phyloP scores from a whole-genome alignment of 37 sponge, comb jelly and placozoan species.

The Agelas oroides region DNA sequence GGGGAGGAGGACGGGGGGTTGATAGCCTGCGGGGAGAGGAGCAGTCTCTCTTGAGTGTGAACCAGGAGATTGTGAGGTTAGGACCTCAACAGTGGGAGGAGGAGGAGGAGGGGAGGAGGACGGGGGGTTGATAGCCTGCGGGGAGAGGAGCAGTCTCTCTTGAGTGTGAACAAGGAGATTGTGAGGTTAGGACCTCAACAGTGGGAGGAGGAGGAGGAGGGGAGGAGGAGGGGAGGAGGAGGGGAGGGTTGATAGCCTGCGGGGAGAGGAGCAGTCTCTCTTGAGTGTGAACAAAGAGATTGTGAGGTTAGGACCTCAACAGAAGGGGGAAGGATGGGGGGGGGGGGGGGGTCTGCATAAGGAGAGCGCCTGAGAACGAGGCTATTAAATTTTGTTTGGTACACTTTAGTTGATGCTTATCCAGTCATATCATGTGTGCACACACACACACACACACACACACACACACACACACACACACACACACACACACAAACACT shows the following conservation, averaged over 20 bases:
- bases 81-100: no score
- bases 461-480: slow-evolving; percentile 13
- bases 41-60: background rate
- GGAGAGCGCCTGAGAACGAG: no score
- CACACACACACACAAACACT: background rate
- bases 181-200: slow-evolving; percentile 5
- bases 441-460: background rate
- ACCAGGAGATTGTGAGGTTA: background rate
- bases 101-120: no score
- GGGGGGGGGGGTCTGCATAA: no score
- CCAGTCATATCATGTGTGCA: background rate
- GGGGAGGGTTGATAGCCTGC: background rate
- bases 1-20: background rate
- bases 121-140: slow-evolving; percentile 37
- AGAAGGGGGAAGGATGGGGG: no score
- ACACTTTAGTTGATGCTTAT: no score
- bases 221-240: background rate
- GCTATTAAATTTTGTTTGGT: no score
- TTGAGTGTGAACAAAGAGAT: background rate
- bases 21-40: background rate
- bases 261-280: no score
- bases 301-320: no score
- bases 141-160: slow-evolving; percentile 4
- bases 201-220: no score
- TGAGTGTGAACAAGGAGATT: slow-evolving; percentile 6